Conservation (phyloP, 2,888 invertebrate genomes). For the Ceraclea dissimilis region DNA sequence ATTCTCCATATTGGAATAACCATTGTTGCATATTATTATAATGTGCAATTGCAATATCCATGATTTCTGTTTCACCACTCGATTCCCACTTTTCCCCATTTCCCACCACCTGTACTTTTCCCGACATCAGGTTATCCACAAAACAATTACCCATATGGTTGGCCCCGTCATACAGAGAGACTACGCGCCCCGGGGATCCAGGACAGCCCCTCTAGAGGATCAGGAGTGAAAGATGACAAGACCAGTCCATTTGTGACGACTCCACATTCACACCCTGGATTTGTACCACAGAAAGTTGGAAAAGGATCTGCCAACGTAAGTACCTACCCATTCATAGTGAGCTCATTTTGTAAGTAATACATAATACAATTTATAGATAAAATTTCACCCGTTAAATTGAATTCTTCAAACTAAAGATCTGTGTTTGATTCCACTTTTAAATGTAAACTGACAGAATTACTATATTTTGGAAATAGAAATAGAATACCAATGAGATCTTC, state of each 20-base stretch:
- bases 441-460: too few relatives aligned
- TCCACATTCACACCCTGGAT: slow-evolving; percentile 85
- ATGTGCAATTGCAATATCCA: too few relatives aligned
- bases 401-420: too few relatives aligned
- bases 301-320: slow-evolving; percentile 57
- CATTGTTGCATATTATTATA: too few relatives aligned
- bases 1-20: too few relatives aligned
- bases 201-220: slow-evolving; percentile 10
- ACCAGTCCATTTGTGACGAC: slow-evolving; percentile 83
- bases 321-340: slow-evolving; percentile 24
- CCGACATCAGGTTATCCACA: slow-evolving; percentile 21
- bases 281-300: slow-evolving; percentile 89
- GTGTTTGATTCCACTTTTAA: too few relatives aligned
- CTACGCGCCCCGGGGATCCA: slow-evolving; percentile 18
- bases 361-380: too few relatives aligned
- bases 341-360: background rate
- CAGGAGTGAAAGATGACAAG: slow-evolving; percentile 49
- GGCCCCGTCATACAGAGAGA: slow-evolving; percentile 25
- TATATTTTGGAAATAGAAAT: too few relatives aligned
- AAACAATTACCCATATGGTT: slow-evolving; percentile 24
- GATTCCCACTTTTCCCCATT: too few relatives aligned
- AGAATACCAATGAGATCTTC: too few relatives aligned
- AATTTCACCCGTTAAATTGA: too few relatives aligned
- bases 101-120: slow-evolving; percentile 24
- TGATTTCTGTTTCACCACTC: too few relatives aligned